Base-by-base conservation (phyloP, 2,888 invertebrate species). In the Ametastegia equiseti region DNA sequence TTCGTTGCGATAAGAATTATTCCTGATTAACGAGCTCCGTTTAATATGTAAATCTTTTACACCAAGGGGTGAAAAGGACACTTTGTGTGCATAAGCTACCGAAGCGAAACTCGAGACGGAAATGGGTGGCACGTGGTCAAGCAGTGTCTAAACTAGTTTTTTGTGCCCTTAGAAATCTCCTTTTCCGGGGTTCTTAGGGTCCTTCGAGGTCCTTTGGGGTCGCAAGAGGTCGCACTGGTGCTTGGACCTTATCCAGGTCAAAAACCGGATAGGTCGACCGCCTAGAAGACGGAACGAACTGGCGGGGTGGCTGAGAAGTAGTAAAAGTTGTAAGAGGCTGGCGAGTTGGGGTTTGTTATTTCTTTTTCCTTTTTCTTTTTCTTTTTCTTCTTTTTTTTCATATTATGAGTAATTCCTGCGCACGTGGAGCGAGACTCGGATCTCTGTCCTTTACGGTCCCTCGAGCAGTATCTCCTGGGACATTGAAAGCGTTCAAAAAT, bases 81-180 rank as follows among this genome's bases (percentile, higher is more conserved):
- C n/a, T n/a, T n/a, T 36, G 15, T 1, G 7, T 27, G 54, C 13
- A 54, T 30, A 54, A 42, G 42, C 45, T 19, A 36, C 15, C 13
- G 42, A 54, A 33, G n/a, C n/a, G 75, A 42, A 78, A 60, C 60
- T 78, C 27, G 78, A 78, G 27, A 60, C 78, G 78, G 78, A 78
- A 78, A 78, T 63, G 78, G 78, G 78, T 60, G 78, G 81, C 90
- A 88, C 89, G 90, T 90, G 90, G 91, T 89, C 88, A 88, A 86
- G 86, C 86, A 81, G 86, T 87, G 90, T 90, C 91, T 90, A 90
- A 91, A 91, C 91, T 91, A 80, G 91, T 91, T 91, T 87, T 82
- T 81, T 67, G 42, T 42, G 36, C 45, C 13, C 36, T 71, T 47
- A 71, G 23, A 75, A 75, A 75, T 36, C 19, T 45, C 75, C 15